These are phyloP conservation scores for Polymixis lichenea DNA, from an alignment of 2,888 invertebrate species.

Conservation along the genomic window DNA sequence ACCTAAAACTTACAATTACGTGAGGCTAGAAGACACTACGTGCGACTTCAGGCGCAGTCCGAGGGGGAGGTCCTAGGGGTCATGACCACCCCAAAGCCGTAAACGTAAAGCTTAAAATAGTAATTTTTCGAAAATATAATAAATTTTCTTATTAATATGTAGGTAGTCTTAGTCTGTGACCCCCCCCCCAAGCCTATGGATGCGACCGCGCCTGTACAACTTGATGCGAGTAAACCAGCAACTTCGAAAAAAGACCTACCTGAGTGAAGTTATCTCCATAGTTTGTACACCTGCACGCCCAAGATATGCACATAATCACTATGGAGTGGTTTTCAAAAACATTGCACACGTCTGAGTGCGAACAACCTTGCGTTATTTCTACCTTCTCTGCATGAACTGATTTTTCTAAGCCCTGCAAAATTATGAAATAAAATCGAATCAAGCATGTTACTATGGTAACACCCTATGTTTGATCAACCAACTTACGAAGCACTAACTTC, in stretches of 20 bases:
- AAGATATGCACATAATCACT: conserved; percentile 77
- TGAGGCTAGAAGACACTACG: background rate
- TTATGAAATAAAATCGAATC: conserved; percentile 1
- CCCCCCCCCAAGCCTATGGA: too few species aligned
- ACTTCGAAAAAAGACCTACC: conserved; percentile 59
- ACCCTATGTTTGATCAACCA: background rate
- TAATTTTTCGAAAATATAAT: too few species aligned
- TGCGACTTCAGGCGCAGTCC: too few species aligned
- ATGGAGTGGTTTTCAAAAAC: conserved; percentile 82
- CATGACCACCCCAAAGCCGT: too few species aligned
- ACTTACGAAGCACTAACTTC: background rate
- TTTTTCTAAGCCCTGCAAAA: conserved; percentile 77
- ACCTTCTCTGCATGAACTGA: conserved; percentile 76
- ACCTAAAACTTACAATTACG: background rate
- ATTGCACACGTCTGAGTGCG: conserved; percentile 84
- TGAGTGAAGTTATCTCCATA: conserved; percentile 76
- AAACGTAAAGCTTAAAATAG: too few species aligned
- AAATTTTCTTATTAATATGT: too few species aligned
- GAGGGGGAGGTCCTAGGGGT: too few species aligned
- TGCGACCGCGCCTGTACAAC: too few species aligned
- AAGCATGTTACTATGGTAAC: background rate
- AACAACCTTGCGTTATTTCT: conserved; percentile 81
- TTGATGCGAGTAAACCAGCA: background rate
- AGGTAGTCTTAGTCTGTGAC: too few species aligned
- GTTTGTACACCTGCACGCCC: conserved; percentile 78